phyloP scores from a whole-genome alignment of 2,888 invertebrate species.

The Sinohyriopsis cumingii region DNA sequence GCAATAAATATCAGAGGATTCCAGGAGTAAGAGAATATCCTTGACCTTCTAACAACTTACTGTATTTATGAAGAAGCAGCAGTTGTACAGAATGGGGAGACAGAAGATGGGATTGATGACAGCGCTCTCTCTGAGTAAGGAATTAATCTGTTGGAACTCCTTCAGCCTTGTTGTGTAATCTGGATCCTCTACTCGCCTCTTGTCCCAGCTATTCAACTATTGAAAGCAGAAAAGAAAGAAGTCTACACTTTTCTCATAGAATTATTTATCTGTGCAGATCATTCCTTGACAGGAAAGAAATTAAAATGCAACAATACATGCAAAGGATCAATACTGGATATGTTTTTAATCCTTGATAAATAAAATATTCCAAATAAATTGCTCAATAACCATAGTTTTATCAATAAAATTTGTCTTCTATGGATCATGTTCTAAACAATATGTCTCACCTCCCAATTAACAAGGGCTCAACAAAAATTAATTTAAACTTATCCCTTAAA shows the following conservation, averaged over 20 bases:
- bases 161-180: constrained; percentile 88
- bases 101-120: constrained; percentile 79
- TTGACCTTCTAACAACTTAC: constrained; percentile 59
- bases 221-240: constrained; percentile 18
- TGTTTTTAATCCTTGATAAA: too few relatives aligned
- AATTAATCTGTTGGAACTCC: constrained; percentile 82
- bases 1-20: background rate
- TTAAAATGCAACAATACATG: background rate
- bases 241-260: background rate
- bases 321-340: background rate
- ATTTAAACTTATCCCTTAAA: too few relatives aligned
- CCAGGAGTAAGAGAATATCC: too few relatives aligned
- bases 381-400: too few relatives aligned
- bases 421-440: too few relatives aligned
- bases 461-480: too few relatives aligned
- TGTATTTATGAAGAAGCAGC: constrained; percentile 82
- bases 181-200: constrained; percentile 92
- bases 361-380: too few relatives aligned
- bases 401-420: too few relatives aligned
- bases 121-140: constrained; percentile 74
- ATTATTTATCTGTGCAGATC: background rate
- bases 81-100: constrained; percentile 82
- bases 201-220: constrained; percentile 89
- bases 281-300: background rate
- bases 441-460: too few relatives aligned